Base-by-base conservation (phyloP, 1,140 invertebrate species). In the Coptotermes formosanus region DNA sequence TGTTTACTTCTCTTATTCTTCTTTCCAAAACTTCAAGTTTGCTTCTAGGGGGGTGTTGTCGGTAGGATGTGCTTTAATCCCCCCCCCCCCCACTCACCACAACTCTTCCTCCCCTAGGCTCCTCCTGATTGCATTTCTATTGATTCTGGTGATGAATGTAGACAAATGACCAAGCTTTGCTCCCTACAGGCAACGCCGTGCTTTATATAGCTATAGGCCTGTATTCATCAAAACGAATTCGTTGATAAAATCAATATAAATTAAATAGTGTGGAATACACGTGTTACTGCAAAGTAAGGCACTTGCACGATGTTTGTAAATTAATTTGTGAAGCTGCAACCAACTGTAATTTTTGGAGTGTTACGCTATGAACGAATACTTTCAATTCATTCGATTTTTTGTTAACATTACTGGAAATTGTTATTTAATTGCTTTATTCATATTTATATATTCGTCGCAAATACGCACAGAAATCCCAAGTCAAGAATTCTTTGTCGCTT, bases 81-180 rank as follows among this genome's bases (percentile, higher is more conserved):
- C 2, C 3, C n/a, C 64, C 64, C n/a, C 64, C 2, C 3, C n/a
- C 64, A 25, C 8, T 75, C 64, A 75, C 64, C 64, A 75, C 64
- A 75, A 75, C n/a, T 16, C 25, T 30, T 75, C 64, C 64, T 25
- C 64, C 25, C 55, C 64, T 25, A 16, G 25, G n/a, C 3, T 30
- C 16, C n/a, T 8, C 64, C 64, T 75, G 64, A 75, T 75, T 75
- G 64, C 64, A 30, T 75, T 75, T 75, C 64, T 75, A 75, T 75
- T 75, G 64, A 75, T 75, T 75, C 64, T 75, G 7, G n/a, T 75
- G 64, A 75, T 75, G 64, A 75, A 75, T 75, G 64, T 30, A 75
- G 64, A 30, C n/a, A 75, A 75, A 30, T 75, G 64, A 30, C 64
- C n/a, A 75, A 30, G n/a, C 25, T 75, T 75, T 14, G 9, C n/a